Evolutionary conservation across 2,888 invertebrate genomes (phyloP).

Genomic region (Philopedon plagiatum): DNA sequence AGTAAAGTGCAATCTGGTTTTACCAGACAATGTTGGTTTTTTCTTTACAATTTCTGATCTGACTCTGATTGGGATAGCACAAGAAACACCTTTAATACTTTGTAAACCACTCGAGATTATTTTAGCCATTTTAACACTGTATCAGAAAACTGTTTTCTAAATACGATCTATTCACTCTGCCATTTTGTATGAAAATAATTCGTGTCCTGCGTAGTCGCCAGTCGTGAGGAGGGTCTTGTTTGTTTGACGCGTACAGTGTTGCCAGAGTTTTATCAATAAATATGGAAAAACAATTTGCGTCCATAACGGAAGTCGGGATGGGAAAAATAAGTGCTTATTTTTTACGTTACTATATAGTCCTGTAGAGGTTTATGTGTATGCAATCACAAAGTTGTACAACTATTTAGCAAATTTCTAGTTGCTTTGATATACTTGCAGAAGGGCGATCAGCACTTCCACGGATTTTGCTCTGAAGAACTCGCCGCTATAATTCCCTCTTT

Average conservation of each 20-base stretch:
- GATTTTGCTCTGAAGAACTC: too few species aligned
- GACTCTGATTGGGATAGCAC: constrained; percentile 14
- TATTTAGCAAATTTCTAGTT: too few species aligned
- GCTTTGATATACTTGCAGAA: too few species aligned
- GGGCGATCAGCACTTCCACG: too few species aligned
- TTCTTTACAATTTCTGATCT: constrained; percentile 33
- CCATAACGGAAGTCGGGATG: too few species aligned
- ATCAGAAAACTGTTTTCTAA: constrained; percentile 24
- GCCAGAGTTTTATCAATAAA: background rate
- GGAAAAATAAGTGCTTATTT: too few species aligned
- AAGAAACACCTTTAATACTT: constrained; percentile 30
- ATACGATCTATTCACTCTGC: constrained; percentile 32
- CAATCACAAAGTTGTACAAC: too few species aligned
- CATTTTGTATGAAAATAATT: constrained; percentile 37
- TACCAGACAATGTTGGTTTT: constrained; percentile 23
- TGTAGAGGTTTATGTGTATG: too few species aligned
- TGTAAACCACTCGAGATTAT: constrained; percentile 16
- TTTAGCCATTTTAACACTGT: constrained; percentile 40
- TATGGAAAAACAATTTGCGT: background rate
- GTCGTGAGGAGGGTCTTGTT: background rate
- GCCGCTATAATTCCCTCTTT: too few species aligned
- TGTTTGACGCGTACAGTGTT: background rate
- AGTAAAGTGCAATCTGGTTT: constrained; percentile 25
- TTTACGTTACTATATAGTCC: too few species aligned
- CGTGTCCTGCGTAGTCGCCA: too few species aligned